Percentiles rank a stretch among this genome's conserved stretches.
phyloP scores from a whole-genome alignment of 2,113 vertebrate genomes.

The Lutjanus erythropterus region DNA sequence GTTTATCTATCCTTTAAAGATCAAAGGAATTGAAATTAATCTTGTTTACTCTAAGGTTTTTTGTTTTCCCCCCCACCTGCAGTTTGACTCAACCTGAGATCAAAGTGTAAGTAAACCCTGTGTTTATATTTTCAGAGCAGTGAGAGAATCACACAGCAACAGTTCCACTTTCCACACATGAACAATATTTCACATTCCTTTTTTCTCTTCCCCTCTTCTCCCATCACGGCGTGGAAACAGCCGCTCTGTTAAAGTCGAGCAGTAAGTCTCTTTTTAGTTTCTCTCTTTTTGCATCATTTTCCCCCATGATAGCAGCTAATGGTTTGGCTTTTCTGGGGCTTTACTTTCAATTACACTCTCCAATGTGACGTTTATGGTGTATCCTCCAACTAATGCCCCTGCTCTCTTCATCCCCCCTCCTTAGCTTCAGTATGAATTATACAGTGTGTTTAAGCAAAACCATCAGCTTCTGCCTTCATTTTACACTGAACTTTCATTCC shows the following conservation, averaged over 20 bases:
- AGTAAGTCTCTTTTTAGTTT: constrained; percentile 36
- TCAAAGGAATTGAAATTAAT: constrained; percentile 56
- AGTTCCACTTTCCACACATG: constrained; percentile 28
- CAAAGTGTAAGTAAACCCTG: constrained; percentile 49
- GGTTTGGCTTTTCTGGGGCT: constrained; percentile 44
- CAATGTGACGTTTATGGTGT: constrained; percentile 46
- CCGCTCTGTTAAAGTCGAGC: constrained; percentile 34
- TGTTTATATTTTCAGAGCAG: constrained; percentile 37
- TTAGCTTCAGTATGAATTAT: constrained; percentile 47
- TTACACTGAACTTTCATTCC: constrained; percentile 24
- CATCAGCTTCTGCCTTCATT: constrained; percentile 26
- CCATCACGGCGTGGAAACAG: constrained; percentile 46
- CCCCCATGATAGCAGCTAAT: constrained; percentile 47
- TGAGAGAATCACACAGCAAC: background rate
- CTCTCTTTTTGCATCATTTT: constrained; percentile 62
- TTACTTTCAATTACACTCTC: constrained; percentile 59
- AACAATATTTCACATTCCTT: constrained; percentile 55
- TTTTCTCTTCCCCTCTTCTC: constrained; percentile 31
- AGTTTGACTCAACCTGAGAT: constrained; percentile 50
- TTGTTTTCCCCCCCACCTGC: background rate
- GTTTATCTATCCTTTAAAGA: constrained; percentile 50
- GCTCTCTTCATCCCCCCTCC: constrained; percentile 36
- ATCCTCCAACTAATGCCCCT: constrained; percentile 51
- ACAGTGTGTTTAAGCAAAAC: constrained; percentile 32
- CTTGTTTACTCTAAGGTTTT: constrained; percentile 54